Conservation (phyloP, 1,140 invertebrate genomes). For the Hydropsyche tenuis region DNA sequence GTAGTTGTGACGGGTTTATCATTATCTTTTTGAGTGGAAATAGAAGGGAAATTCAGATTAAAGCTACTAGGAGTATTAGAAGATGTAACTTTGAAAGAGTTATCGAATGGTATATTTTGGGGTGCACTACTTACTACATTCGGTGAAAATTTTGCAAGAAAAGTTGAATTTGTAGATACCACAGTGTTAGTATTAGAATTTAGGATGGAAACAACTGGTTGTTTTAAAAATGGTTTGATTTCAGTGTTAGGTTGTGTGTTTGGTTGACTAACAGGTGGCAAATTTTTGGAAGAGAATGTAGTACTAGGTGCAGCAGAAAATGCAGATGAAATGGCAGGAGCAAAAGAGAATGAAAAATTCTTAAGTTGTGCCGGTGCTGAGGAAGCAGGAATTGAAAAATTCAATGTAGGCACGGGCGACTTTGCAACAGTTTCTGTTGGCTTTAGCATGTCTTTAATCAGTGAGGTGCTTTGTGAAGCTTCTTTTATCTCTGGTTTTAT, state of each 20-base stretch:
- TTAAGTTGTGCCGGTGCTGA: background rate
- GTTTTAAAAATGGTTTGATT: too few relatives aligned
- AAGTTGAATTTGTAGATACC: too few relatives aligned
- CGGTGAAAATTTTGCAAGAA: too few relatives aligned
- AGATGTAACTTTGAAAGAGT: too few relatives aligned
- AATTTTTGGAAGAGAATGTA: background rate
- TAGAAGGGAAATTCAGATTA: too few relatives aligned
- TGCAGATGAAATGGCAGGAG: background rate
- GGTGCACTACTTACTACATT: too few relatives aligned
- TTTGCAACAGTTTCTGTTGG: background rate
- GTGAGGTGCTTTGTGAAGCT: background rate
- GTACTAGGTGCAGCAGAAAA: background rate
- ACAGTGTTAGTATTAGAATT: too few relatives aligned
- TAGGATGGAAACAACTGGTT: too few relatives aligned
- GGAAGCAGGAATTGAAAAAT: background rate
- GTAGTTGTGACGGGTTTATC: too few relatives aligned
- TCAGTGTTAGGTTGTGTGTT: background rate
- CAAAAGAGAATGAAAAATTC: slow-evolving; percentile 7
- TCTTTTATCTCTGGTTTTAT: background rate
- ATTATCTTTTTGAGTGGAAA: too few relatives aligned
- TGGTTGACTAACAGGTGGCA: background rate
- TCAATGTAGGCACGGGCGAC: background rate
- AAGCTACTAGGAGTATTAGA: too few relatives aligned
- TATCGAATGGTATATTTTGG: too few relatives aligned
- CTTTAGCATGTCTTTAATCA: background rate